Base-by-base conservation (phyloP, 2,797 vertebrate species). In the Notoglanidium macrostoma region DNA sequence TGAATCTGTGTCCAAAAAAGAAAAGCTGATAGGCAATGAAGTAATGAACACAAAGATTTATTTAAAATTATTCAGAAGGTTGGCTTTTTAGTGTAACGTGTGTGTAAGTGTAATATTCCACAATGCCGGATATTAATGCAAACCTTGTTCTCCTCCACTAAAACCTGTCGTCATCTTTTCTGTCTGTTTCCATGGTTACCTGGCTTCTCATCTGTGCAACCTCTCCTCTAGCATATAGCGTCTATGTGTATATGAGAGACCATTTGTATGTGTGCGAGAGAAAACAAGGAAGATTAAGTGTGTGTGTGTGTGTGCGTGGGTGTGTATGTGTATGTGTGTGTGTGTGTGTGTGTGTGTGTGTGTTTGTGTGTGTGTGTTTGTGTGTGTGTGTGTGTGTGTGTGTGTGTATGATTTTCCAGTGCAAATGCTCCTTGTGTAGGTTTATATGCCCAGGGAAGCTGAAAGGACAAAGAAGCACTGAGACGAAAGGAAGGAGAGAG, bases 101-200 rank as follows among this genome's bases (percentile, higher is more conserved):
- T 55, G 23, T 55, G 72, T 83, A 44, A 40, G 40, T 1, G n/a
- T 40, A 73, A 86, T 65, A 85, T 46, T 79, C 61, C n/a, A 83
- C 59, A 84, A 61, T 74, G 19, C 63, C 1, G 5, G 65, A 51
- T 86, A 70, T 79, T 74, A 84, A 73, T 86, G 65, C 77, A 83
- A 80, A 70, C 55, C 78, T 59, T 26, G 55, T 73, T 85, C 84
- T 80, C 83, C 44, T 46, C 44, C 83, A 84, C 80, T 65, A 87
- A 59, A 59, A 59, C 79, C 88, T 91, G 90, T 89, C 90, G 87
- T 90, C 89, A 89, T 91, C 89, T 76, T 85, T 86, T 84, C 87
- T 86, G 92, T 89, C 90, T 91, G 91, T 92, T 92, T 89, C 90
- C 89, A 92, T 91, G 81, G 92, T 90, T 91, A 91, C 90, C 84